Conservation (phyloP, 2,797 vertebrate species). For the Tokudaia tokunoshimensis region DNA sequence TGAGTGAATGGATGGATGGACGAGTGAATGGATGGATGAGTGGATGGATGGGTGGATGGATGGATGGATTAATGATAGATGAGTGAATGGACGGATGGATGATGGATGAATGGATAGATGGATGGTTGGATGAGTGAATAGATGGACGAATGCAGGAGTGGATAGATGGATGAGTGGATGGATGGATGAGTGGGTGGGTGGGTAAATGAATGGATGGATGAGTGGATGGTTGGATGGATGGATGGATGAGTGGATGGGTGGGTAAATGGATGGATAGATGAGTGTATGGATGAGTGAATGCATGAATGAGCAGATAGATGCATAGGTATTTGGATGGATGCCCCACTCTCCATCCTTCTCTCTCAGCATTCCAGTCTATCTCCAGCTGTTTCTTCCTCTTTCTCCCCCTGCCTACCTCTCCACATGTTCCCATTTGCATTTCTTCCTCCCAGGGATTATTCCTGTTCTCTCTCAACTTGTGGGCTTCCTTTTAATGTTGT, state of each 20-base stretch:
- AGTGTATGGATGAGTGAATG: not conserved
- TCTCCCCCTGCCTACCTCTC: not conserved
- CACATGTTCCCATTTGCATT: not conserved
- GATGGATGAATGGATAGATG: fast-evolving
- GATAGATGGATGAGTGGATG: too few relatives aligned
- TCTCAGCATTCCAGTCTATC: not conserved
- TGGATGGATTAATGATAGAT: too few relatives aligned
- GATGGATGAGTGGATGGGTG: not conserved
- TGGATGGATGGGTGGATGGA: not conserved
- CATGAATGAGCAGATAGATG: not conserved
- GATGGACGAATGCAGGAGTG: not conserved
- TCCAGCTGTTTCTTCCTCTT: not conserved
- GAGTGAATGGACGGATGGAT: fast-evolving
- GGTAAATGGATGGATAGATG: not conserved
- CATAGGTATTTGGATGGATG: not conserved
- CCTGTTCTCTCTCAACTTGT: not conserved
- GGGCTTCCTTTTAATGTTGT: not conserved
- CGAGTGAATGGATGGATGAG: not conserved
- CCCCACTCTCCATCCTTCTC: not conserved
- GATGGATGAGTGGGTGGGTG: too few relatives aligned
- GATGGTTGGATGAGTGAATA: not conserved
- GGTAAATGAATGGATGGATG: not conserved
- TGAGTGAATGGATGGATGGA: not conserved
- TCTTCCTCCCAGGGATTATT: not conserved
- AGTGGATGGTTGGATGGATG: not conserved